phyloP scores from a whole-genome alignment of 2,888 invertebrate species.

The Trichacis sp. region DNA sequence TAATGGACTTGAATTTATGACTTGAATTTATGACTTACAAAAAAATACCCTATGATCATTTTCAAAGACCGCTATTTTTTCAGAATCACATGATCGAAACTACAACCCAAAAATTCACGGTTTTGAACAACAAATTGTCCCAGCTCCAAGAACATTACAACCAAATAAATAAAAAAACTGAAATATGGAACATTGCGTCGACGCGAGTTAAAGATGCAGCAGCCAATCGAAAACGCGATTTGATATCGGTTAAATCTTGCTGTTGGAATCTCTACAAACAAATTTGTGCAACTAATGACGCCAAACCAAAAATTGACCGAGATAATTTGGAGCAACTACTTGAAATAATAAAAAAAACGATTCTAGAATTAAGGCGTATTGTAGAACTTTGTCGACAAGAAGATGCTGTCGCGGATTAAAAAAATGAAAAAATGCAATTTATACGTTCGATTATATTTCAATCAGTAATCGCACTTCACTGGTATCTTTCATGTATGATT shows the following conservation, averaged over 20 bases:
- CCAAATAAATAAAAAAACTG: constrained; percentile 72
- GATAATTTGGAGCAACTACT: constrained; percentile 75
- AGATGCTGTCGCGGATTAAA: no score
- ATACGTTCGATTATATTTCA: no score
- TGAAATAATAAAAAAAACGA: constrained; percentile 74
- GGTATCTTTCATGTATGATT: constrained; percentile 71
- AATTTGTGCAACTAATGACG: constrained; percentile 74
- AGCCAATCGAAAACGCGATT: constrained; percentile 71
- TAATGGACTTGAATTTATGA: no score
- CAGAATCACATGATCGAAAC: constrained; percentile 72
- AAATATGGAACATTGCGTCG: constrained; percentile 75
- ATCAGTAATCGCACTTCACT: no score
- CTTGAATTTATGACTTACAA: no score
- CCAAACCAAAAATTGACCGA: constrained; percentile 62
- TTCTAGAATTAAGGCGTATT: constrained; percentile 70
- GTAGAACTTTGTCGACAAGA: constrained; percentile 43
- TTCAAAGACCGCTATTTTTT: no score
- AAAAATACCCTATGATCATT: no score
- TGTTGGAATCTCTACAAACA: constrained; percentile 76
- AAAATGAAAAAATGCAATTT: no score
- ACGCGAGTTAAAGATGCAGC: constrained; percentile 74
- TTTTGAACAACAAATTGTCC: constrained; percentile 75
- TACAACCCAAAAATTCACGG: constrained; percentile 75
- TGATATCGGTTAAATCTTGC: constrained; percentile 60
- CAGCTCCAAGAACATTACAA: constrained; percentile 74